Evolutionary conservation across 2,797 vertebrate species (phyloP).

Genomic region (Anolis apletophallus): DNA sequence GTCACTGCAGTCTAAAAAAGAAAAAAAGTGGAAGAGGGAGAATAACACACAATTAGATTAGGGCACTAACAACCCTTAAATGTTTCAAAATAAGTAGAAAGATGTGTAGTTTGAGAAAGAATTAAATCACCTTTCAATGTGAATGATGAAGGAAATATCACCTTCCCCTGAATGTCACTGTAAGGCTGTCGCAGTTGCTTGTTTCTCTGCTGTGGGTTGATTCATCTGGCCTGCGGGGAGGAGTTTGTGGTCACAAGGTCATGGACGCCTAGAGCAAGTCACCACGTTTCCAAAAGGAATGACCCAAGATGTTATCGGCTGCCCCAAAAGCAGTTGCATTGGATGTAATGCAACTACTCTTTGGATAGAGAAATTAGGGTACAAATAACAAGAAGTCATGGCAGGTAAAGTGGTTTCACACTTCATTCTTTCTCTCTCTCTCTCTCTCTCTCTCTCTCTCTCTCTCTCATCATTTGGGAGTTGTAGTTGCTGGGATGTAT

Average conservation of each 20-base stretch:
- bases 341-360: background rate
- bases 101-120: background rate
- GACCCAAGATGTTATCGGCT: background rate
- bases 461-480: no score
- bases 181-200: constrained; percentile 5
- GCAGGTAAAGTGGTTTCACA: no score
- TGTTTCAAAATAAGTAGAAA: background rate
- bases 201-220: constrained; percentile 28
- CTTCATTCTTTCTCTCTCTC: no score
- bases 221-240: constrained; percentile 53
- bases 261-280: background rate
- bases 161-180: constrained; percentile 55
- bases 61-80: no score
- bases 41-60: background rate
- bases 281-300: background rate
- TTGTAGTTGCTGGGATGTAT: no score
- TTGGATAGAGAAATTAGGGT: no score
- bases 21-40: background rate
- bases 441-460: no score
- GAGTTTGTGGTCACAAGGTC: constrained; percentile 29
- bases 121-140: constrained; percentile 48
- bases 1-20: constrained; percentile 55
- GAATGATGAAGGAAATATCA: constrained; percentile 52
- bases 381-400: no score
- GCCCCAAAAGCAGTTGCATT: background rate